These are phyloP conservation scores for Muntiacus muntjak DNA, from an alignment of 2,113 vertebrate species.

Conservation along the genomic window DNA sequence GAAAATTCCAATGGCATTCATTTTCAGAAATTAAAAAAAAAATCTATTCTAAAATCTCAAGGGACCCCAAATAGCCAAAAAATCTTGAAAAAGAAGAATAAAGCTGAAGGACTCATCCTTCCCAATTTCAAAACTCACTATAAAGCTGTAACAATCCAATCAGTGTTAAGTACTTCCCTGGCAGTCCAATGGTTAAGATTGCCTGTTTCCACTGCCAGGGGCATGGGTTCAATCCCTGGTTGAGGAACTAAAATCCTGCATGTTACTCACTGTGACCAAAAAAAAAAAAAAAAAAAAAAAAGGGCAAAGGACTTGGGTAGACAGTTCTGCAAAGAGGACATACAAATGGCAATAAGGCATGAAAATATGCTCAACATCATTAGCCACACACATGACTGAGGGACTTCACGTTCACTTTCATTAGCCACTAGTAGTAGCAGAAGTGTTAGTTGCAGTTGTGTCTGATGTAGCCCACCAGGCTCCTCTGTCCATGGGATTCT, in stretches of 20 bases:
- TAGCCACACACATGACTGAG: background rate
- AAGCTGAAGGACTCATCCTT: background rate
- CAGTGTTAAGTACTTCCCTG: background rate
- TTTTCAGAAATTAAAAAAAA: background rate
- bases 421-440: fast-evolving
- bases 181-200: background rate
- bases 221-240: background rate
- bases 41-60: background rate
- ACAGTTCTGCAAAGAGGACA: background rate
- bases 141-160: background rate
- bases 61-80: background rate
- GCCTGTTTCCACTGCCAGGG: background rate
- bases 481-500: background rate
- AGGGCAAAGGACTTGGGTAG: background rate
- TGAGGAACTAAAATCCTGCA: background rate
- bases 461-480: background rate
- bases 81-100: background rate
- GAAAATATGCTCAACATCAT: background rate
- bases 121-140: background rate
- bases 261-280: background rate
- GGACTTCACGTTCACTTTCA: background rate
- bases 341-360: background rate
- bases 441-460: fast-evolving
- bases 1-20: background rate
- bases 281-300: background rate